phyloP scores from a whole-genome alignment of 1,140 invertebrate genomes.

The Leptopilina boulardi region DNA sequence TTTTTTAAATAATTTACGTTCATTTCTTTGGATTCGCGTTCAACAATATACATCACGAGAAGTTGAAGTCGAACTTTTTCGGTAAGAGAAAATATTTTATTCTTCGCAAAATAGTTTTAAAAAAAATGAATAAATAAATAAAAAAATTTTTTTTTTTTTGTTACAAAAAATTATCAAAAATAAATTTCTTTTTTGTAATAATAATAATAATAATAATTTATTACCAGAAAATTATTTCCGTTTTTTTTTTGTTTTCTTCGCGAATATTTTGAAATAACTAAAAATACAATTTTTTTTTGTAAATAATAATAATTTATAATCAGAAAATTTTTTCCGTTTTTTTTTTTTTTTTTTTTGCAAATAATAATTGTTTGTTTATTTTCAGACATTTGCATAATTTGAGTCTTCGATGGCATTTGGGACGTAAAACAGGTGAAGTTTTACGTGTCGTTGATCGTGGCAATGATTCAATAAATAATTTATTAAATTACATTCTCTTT shows the following conservation, averaged over 20 bases:
- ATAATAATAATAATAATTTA: too few relatives aligned
- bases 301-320: too few relatives aligned
- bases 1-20: conserved; percentile 92
- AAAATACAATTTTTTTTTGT: too few relatives aligned
- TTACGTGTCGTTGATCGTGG: conserved; percentile 95
- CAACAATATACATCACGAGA: conserved; percentile 96
- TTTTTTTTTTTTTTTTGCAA: too few relatives aligned
- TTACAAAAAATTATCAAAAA: too few relatives aligned
- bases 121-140: too few relatives aligned
- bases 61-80: conserved; percentile 83
- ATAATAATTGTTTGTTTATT: conserved; percentile 43
- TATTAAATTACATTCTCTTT: conserved; percentile 92
- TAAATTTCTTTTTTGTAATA: too few relatives aligned
- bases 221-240: too few relatives aligned
- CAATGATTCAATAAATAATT: conserved; percentile 94
- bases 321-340: too few relatives aligned
- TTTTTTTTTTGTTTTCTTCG: too few relatives aligned
- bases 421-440: conserved; percentile 96
- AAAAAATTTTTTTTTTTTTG: not conserved
- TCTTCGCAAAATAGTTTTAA: conserved; percentile 32
- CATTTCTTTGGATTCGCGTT: conserved; percentile 95
- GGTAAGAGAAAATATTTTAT: conserved; percentile 51
- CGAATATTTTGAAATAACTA: too few relatives aligned
- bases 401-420: conserved; percentile 93
- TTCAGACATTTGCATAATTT: conserved; percentile 88